Conservation (phyloP, 2,113 vertebrate species). For the Dipodomys spectabilis region DNA sequence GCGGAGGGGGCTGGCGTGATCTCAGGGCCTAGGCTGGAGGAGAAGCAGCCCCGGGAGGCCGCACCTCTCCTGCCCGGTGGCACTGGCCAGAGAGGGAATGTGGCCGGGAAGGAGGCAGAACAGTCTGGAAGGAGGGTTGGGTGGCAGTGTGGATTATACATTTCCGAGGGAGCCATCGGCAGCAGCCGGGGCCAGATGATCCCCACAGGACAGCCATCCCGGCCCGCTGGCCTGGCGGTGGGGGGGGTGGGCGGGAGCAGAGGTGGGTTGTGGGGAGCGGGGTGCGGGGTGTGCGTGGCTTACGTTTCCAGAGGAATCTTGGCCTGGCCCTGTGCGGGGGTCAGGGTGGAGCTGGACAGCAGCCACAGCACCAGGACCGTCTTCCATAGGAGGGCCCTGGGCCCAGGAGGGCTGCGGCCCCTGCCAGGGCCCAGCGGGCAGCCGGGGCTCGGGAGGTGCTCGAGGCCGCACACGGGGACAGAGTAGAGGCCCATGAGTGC, state of each 20-base stretch:
- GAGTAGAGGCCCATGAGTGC: too few species aligned
- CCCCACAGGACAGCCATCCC: too few species aligned
- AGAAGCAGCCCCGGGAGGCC: too few species aligned
- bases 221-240: too few species aligned
- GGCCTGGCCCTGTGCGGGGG: conserved; percentile 85
- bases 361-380: conserved; percentile 59
- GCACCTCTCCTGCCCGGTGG: too few species aligned
- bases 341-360: conserved; percentile 80
- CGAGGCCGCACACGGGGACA: neutral
- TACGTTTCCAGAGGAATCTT: conserved; percentile 94
- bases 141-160: too few species aligned
- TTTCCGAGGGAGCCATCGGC: too few species aligned
- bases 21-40: too few species aligned
- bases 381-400: neutral
- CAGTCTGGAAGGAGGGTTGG: too few species aligned
- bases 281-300: conserved; percentile 78
- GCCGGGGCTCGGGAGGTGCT: neutral
- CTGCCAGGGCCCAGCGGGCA: fast-evolving
- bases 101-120: neutral
- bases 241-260: neutral
- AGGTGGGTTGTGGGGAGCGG: neutral
- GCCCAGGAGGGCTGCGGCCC: neutral
- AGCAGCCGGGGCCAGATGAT: too few species aligned
- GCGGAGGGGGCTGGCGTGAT: too few species aligned
- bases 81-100: neutral